Conservation (phyloP, 1,140 invertebrate species). For the Bombus difficillimus region DNA sequence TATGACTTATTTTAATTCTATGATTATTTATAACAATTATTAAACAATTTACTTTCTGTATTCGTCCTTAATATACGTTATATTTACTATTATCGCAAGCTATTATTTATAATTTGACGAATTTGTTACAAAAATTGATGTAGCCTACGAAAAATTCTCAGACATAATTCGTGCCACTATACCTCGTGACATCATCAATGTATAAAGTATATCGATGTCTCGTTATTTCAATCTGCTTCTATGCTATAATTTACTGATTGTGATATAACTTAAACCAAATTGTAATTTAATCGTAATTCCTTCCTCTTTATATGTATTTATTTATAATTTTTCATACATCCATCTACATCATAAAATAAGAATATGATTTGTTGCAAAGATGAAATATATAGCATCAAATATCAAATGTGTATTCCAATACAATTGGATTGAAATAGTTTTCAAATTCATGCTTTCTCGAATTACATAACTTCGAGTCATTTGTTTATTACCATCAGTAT, state of each 20-base stretch:
- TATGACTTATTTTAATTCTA: constrained; percentile 56
- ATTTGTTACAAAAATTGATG: not conserved
- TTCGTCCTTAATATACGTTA: too few relatives aligned
- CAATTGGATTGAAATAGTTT: constrained; percentile 17
- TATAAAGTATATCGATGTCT: constrained; percentile 45
- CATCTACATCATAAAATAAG: not conserved
- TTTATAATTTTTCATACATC: not conserved
- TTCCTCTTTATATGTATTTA: not conserved
- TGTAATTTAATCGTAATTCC: constrained; percentile 28
- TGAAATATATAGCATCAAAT: not conserved
- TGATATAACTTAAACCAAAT: constrained; percentile 17
- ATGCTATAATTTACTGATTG: constrained; percentile 25
- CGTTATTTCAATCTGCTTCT: constrained; percentile 47
- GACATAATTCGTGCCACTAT: constrained; percentile 63
- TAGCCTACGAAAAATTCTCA: constrained; percentile 51
- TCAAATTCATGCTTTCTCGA: constrained; percentile 20
- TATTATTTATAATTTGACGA: not conserved
- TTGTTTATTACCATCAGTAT: constrained; percentile 31
- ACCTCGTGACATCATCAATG: constrained; percentile 70
- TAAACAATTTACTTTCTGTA: not conserved
- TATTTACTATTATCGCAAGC: not conserved
- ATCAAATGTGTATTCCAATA: not conserved
- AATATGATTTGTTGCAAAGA: not conserved
- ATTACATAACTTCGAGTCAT: constrained; percentile 25
- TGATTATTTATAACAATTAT: not conserved